A percentile compares a stretch with the other conserved stretches of the same genome.
phyloP scores from a whole-genome alignment of 1,140 invertebrate species.

The Ectropis grisescens region DNA sequence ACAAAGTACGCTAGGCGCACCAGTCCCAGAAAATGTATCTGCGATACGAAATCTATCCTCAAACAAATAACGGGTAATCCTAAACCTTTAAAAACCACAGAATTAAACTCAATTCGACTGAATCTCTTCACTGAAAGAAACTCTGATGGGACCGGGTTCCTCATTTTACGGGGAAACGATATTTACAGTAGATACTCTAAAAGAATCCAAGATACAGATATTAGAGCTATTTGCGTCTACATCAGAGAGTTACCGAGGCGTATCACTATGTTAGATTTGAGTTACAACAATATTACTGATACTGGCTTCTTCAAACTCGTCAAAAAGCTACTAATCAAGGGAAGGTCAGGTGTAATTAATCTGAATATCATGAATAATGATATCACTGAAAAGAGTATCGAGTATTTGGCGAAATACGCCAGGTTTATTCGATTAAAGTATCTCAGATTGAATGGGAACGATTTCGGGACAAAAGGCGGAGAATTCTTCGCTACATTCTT shows the following conservation, averaged over 20 bases:
- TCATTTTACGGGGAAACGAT: conserved; percentile 43
- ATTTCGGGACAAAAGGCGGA: conserved; percentile 61
- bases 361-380: conserved; percentile 71
- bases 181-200: conserved; percentile 32
- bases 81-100: conserved; percentile 15
- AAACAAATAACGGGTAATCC: conserved; percentile 33
- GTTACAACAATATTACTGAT: conserved; percentile 70
- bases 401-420: conserved; percentile 41
- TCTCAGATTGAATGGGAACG: conserved; percentile 70
- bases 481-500: conserved; percentile 64
- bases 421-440: conserved; percentile 56
- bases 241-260: conserved; percentile 46
- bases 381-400: conserved; percentile 48
- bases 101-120: conserved; percentile 44
- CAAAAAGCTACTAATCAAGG: conserved; percentile 41
- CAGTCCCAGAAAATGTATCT: conserved; percentile 46
- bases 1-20: too few relatives aligned
- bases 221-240: conserved; percentile 60
- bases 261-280: conserved; percentile 65
- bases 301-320: conserved; percentile 66
- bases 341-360: conserved; percentile 42
- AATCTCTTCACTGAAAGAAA: conserved; percentile 49
- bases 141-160: conserved; percentile 35
- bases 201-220: conserved; percentile 59
- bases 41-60: conserved; percentile 24